Evolutionary conservation across 2,113 vertebrate genomes (phyloP).

Genomic region (Cavia aperea): DNA sequence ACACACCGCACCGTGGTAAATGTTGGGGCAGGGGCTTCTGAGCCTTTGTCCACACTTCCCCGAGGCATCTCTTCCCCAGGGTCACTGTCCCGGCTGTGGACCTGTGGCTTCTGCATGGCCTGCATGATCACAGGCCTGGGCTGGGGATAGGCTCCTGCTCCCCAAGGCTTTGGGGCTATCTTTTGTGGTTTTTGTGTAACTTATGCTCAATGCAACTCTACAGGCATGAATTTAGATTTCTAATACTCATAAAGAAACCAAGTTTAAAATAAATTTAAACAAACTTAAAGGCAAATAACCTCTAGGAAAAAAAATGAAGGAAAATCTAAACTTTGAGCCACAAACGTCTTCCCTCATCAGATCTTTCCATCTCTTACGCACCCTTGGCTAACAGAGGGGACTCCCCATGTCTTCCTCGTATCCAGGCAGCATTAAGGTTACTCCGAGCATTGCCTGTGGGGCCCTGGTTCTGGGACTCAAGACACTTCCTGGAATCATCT

Average conservation of each 20-base stretch:
- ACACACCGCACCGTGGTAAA: background rate
- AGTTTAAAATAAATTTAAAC: constrained; percentile 25
- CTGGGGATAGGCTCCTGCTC: background rate
- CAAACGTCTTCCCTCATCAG: background rate
- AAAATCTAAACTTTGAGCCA: constrained; percentile 8
- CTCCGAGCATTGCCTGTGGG: background rate
- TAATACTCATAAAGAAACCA: constrained; percentile 1
- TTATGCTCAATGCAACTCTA: background rate
- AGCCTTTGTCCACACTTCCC: background rate
- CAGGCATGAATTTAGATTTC: constrained; percentile 38
- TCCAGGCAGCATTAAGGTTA: no score
- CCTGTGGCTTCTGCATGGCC: background rate
- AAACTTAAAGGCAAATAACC: constrained; percentile 2
- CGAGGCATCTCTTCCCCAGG: background rate
- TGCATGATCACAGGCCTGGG: background rate
- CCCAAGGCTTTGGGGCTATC: background rate
- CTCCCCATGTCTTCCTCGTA: background rate
- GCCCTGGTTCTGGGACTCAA: background rate
- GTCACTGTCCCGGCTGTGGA: background rate
- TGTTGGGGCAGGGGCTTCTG: background rate
- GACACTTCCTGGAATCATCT: background rate
- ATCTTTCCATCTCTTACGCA: background rate
- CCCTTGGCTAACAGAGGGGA: background rate
- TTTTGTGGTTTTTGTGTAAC: background rate
- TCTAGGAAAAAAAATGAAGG: constrained; percentile 2